Evolutionary conservation across 2,113 vertebrate genomes (phyloP).

Genomic region (Argyrosomus japonicus): DNA sequence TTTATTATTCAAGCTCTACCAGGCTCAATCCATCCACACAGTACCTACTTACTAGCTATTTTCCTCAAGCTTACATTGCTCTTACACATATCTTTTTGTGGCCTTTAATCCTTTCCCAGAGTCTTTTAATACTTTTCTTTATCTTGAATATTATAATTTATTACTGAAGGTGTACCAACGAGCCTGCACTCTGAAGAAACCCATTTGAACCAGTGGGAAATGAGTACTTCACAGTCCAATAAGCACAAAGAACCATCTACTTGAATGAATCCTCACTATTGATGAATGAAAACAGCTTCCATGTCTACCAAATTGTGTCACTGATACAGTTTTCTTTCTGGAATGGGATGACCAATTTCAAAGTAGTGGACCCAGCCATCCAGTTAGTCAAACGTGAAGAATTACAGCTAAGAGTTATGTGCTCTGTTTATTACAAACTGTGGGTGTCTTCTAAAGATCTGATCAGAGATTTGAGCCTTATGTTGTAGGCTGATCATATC

Average conservation of each 20-base stretch:
- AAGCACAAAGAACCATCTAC: constrained; percentile 5
- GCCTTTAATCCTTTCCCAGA: neutral
- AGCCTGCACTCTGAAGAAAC: neutral
- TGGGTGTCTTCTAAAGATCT: neutral
- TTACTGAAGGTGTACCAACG: neutral
- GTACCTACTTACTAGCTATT: neutral
- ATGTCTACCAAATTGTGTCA: neutral
- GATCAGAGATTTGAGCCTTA: neutral
- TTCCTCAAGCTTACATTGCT: neutral
- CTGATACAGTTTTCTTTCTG: neutral
- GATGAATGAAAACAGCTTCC: neutral
- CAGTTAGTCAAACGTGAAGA: neutral
- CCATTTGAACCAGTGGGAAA: constrained; percentile 28
- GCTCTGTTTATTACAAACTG: neutral
- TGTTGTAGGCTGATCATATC: neutral
- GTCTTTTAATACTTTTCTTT: neutral
- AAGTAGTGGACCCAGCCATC: neutral
- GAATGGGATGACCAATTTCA: neutral
- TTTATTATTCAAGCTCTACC: neutral
- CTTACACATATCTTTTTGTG: neutral
- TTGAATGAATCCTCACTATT: neutral
- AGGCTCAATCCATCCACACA: neutral
- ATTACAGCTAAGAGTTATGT: neutral
- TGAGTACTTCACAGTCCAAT: neutral
- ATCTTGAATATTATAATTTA: constrained; percentile 9